Conservation (phyloP, 2,113 vertebrate species). For the Lichenostomus cassidix region DNA sequence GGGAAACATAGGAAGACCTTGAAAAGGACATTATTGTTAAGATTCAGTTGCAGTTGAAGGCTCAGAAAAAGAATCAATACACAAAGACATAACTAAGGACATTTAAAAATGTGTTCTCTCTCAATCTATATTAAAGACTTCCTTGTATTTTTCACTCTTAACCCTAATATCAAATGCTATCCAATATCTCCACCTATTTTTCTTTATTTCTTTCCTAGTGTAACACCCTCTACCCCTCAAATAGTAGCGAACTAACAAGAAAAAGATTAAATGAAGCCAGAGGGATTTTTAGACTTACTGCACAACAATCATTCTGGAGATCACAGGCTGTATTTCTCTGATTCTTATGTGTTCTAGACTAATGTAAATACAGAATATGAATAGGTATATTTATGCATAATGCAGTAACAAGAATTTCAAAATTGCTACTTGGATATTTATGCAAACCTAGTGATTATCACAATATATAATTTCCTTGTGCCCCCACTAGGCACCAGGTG, state of each 20-base stretch:
- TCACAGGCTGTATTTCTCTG: background rate
- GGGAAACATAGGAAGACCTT: background rate
- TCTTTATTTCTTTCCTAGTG: background rate
- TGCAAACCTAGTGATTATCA: background rate
- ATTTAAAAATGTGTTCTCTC: background rate
- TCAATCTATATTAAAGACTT: background rate
- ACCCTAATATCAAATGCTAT: background rate
- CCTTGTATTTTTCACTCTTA: background rate
- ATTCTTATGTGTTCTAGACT: background rate
- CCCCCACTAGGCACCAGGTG: fast-evolving
- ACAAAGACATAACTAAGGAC: background rate
- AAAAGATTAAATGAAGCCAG: fast-evolving
- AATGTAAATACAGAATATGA: background rate
- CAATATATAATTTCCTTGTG: background rate
- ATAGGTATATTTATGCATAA: background rate
- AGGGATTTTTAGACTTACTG: fast-evolving
- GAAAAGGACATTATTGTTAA: background rate
- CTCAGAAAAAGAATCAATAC: background rate
- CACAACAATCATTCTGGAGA: background rate
- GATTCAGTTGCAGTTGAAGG: background rate
- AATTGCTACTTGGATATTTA: background rate
- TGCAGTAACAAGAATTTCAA: background rate
- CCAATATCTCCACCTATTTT: background rate
- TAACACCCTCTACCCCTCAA: background rate
- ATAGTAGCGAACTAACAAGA: background rate